A percentile compares a stretch with the other conserved stretches of the same genome.
Conservation (phyloP, 2,888 invertebrate species). For the Temnothorax ravouxi region DNA sequence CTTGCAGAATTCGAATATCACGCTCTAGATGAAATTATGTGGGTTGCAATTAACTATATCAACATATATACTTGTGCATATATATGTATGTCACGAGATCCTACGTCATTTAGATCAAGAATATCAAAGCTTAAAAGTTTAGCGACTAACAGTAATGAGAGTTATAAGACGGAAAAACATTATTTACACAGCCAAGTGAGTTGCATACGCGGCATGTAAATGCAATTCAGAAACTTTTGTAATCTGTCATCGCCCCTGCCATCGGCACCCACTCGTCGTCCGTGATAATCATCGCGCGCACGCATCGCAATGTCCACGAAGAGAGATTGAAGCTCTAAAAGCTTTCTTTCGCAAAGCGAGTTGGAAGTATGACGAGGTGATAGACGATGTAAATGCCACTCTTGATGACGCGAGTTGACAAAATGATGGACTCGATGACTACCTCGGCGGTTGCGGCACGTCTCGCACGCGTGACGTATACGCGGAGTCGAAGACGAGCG, state of each 20-base stretch:
- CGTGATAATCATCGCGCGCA: constrained; percentile 39
- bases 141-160: not conserved
- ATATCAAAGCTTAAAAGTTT: not conserved
- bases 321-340: constrained; percentile 26
- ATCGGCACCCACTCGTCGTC: not conserved
- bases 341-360: constrained; percentile 15
- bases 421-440: constrained; percentile 11
- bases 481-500: constrained; percentile 36
- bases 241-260: constrained; percentile 27
- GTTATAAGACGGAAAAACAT: constrained; percentile 20
- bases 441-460: constrained; percentile 4
- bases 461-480: not conserved
- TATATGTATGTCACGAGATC: not conserved
- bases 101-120: not conserved
- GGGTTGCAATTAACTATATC: constrained; percentile 8
- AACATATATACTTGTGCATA: not conserved
- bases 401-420: constrained; percentile 10
- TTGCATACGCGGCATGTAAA: not conserved
- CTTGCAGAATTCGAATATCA: not conserved
- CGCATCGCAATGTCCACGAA: constrained; percentile 17
- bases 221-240: constrained; percentile 16
- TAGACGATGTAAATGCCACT: constrained; percentile 1
- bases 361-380: constrained; percentile 7
- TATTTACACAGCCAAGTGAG: constrained; percentile 3
- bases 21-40: constrained; percentile 13